Evolutionary conservation across 2,888 invertebrate genomes (phyloP).

Genomic region (Acleris laterana): DNA sequence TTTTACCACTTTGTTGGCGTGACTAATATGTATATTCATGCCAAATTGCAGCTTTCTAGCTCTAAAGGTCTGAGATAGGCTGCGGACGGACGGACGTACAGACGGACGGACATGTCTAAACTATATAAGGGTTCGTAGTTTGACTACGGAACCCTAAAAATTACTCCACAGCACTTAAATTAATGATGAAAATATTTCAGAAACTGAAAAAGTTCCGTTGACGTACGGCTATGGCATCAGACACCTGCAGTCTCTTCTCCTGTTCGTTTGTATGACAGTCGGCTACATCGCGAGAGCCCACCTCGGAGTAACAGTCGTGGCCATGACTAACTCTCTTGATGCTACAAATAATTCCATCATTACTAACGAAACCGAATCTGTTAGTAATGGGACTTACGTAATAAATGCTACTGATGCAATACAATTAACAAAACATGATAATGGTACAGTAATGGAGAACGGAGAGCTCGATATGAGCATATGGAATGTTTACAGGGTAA

Average conservation of each 20-base stretch:
- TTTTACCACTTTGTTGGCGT: too few relatives aligned
- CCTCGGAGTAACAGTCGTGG: slow-evolving; percentile 24
- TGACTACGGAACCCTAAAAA: too few relatives aligned
- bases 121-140: too few relatives aligned
- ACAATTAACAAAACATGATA: neutral
- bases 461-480: neutral
- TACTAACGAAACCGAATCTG: neutral
- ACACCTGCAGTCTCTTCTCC: slow-evolving; percentile 17
- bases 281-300: slow-evolving; percentile 21
- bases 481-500: slow-evolving; percentile 30
- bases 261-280: slow-evolving; percentile 18
- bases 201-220: neutral
- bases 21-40: too few relatives aligned
- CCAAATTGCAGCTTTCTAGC: too few relatives aligned
- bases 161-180: too few relatives aligned
- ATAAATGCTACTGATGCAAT: neutral
- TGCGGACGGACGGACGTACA: too few relatives aligned
- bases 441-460: neutral
- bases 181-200: slow-evolving; percentile 10
- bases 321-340: slow-evolving; percentile 12
- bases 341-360: neutral
- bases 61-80: too few relatives aligned
- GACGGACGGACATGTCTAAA: too few relatives aligned
- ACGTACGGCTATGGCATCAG: slow-evolving; percentile 24
- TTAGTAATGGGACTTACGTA: neutral